Evolutionary conservation across 2,888 invertebrate genomes (phyloP), one percentile per base, ranked within the genome.

Genomic region (Thecocarcelia acutangulata): DNA sequence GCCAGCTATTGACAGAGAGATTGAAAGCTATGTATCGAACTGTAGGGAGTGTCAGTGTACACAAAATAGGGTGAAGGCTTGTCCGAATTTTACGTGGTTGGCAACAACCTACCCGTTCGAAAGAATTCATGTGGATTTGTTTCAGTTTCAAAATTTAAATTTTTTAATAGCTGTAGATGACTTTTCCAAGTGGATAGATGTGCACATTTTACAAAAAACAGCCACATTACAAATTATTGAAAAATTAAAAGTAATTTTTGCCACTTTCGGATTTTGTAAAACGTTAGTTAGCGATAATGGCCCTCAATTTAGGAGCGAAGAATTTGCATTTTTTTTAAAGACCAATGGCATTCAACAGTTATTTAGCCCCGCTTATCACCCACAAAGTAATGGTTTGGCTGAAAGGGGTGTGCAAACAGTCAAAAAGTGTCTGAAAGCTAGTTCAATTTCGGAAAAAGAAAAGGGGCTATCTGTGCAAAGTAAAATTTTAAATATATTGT

Each of bases 331-430:
- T 40, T 82, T 79, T 72, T 54, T 78, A 48, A 66, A 70, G 40
- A 59, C 37, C 2, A 82, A 82, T 63, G 64, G 69, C 17, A 73
- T 73, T 58, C 64, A 72, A 15, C 64, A 83, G 48, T 33, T 64
- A 12, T 52, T 73, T 15, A 69, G 66, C 33, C 66, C 75, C 5
- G 15, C 70, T 21, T 83, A 80, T 66, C 79, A 80, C 46, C 76
- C 69, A 33, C 68, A 52, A 24, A 80, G 80, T 50, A 83, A 83
- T 73, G 42, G 42, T n/a, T n/a, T n/a, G n/a, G n/a, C n/a, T n/a
- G n/a, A n/a, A n/a, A n/a, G n/a, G n/a, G n/a, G n/a, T n/a, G n/a
- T n/a, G n/a, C n/a, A n/a, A n/a, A n/a, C n/a, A n/a, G n/a, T n/a
- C n/a, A n/a, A n/a, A n/a, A n/a, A n/a, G n/a, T n/a, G n/a, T n/a